A percentile compares a stretch with the other conserved stretches of the same genome.
These are phyloP conservation scores for Coleophora deauratella DNA, from an alignment of 2,888 invertebrate species.

Conservation along the genomic window DNA sequence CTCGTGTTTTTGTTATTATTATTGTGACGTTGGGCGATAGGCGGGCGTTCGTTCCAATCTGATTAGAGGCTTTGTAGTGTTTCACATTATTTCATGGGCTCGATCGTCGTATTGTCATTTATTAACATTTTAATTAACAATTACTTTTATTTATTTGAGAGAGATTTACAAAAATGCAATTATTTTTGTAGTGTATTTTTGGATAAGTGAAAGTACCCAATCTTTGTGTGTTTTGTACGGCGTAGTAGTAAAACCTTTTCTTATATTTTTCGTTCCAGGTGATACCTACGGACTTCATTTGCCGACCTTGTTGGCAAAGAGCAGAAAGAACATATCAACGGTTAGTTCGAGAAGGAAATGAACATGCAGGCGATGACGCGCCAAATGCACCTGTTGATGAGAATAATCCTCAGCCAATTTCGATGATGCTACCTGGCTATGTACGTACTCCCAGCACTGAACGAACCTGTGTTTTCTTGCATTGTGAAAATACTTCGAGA, in stretches of 20 bases:
- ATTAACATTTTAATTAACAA: too few species aligned
- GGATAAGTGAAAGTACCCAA: neutral
- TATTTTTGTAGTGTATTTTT: neutral
- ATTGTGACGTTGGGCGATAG: too few species aligned
- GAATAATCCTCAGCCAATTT: neutral
- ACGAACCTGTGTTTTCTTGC: conserved; percentile 9
- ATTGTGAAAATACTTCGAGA: conserved; percentile 9
- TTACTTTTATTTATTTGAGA: too few species aligned
- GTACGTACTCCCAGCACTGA: conserved; percentile 9
- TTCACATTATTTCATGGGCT: too few species aligned
- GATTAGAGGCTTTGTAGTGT: too few species aligned
- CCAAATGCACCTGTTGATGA: conserved; percentile 1
- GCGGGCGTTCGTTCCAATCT: too few species aligned
- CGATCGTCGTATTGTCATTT: too few species aligned
- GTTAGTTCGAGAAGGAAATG: conserved; percentile 3
- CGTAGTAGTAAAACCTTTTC: neutral
- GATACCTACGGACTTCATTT: conserved; percentile 6
- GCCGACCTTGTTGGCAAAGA: conserved; percentile 11
- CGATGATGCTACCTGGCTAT: conserved; percentile 3
- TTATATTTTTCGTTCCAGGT: conserved; percentile 1
- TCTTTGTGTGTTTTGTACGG: neutral
- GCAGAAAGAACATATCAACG: conserved; percentile 6
- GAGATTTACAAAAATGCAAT: neutral
- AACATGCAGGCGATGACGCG: neutral
- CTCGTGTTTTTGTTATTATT: too few species aligned